A percentile compares a stretch with the other conserved stretches of the same genome.
Conservation (phyloP, 2,888 invertebrate species). For the Macaria notata region DNA sequence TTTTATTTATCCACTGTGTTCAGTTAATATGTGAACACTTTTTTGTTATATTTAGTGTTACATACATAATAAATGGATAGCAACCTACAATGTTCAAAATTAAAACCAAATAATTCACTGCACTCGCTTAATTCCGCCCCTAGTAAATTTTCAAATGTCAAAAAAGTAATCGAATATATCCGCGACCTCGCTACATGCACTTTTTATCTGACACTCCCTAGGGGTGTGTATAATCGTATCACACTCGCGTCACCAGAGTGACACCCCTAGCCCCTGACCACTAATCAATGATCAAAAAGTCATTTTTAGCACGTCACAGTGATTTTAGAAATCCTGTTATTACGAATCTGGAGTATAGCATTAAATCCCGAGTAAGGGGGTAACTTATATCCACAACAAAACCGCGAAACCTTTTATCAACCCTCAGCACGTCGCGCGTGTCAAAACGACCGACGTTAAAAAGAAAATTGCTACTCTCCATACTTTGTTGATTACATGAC, state of each 20-base stretch:
- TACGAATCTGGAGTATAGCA: constrained; percentile 42
- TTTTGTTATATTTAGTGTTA: too few relatives aligned
- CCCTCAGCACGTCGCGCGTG: constrained; percentile 51
- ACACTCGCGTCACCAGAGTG: constrained; percentile 65
- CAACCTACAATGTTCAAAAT: too few relatives aligned
- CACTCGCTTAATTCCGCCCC: constrained; percentile 25
- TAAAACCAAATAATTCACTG: too few relatives aligned
- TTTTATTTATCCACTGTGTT: too few relatives aligned
- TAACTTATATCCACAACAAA: constrained; percentile 76
- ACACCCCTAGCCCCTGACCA: constrained; percentile 64
- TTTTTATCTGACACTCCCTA: constrained; percentile 53
- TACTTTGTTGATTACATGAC: constrained; percentile 50
- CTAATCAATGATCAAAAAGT: constrained; percentile 53
- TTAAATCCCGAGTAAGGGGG: constrained; percentile 37
- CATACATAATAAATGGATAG: too few relatives aligned
- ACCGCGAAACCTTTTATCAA: constrained; percentile 54
- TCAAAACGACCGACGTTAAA: constrained; percentile 43
- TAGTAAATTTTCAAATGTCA: constrained; percentile 37
- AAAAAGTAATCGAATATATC: constrained; percentile 47
- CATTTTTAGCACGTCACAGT: constrained; percentile 27
- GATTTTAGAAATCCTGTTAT: constrained; percentile 36
- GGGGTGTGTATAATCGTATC: constrained; percentile 72
- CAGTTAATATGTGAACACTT: too few relatives aligned
- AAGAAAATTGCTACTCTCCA: constrained; percentile 55
- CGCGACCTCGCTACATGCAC: constrained; percentile 43